Evolutionary conservation across 2,888 invertebrate genomes (phyloP), one percentile per base, ranked within the genome.

Genomic region (Tetramorium bicarinatum): DNA sequence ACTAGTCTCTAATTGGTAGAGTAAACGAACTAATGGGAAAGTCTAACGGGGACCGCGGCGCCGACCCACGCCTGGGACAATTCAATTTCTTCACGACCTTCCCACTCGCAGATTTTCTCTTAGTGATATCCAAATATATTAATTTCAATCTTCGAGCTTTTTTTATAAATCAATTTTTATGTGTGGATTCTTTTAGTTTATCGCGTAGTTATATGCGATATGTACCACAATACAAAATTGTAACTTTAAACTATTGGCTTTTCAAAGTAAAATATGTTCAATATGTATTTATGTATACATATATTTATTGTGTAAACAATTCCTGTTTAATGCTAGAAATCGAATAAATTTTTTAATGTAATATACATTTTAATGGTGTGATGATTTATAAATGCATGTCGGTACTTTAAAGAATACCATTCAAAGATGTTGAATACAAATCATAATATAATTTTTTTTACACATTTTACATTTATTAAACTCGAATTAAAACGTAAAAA

Each of bases 11-110:
- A 91, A 91, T 90, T 89, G 88, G 18, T 56, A 74, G n/a, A 38
- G 86, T 84, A 91, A 91, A 88, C 91, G 66, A 29, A 59, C 83
- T 85, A 82, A 91, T 87, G 91, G 85, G 87, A 91, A 87, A 87
- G 82, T 82, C 86, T 76, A 90, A 91, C 90, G 75, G 67, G 21
- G 77, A 84, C 79, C 77, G 84, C 85, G 87, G 76, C 89, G 77
- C 56, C 82, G 72, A 62, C 29, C 77, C 44, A 83, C 72, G 83
- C 83, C 56, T 76, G 76, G 72, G 84, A 74, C 84, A 76, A 75
- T 76, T 85, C 76, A 67, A 88, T 86, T 74, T 82, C 64, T 83
- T 62, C 11, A 67, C 85, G 64, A 83, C 67, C 82, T 83, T 86
- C 72, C 81, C 81, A 56, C 44, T 67, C 84, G 44, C 47, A 29